A percentile compares a stretch with the other conserved stretches of the same genome.
phyloP scores from a whole-genome alignment of 30 jellyfish, hydroid and myxozoan genomes.

The Phacellophora camtschatica region DNA sequence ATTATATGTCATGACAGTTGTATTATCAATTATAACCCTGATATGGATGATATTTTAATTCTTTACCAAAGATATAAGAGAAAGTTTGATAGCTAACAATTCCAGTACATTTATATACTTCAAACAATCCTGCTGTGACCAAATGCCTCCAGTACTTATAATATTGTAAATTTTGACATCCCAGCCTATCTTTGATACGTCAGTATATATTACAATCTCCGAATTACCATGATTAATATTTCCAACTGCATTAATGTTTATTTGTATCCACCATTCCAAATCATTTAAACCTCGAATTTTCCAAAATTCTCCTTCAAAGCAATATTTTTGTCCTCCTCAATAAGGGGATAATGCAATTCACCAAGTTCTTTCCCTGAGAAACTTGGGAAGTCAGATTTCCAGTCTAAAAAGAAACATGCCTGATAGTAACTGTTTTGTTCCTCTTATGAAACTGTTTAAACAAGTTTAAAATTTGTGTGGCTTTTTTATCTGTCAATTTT shows the following conservation, averaged over 20 bases:
- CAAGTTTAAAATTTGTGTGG: no score
- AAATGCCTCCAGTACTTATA: conserved; percentile 13
- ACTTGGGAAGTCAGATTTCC: conserved; percentile 2
- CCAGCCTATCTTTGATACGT: conserved; percentile 44
- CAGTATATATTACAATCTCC: not conserved
- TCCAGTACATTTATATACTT: conserved; percentile 9
- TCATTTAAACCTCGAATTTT: conserved; percentile 29
- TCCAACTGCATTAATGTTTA: not conserved
- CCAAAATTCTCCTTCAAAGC: conserved; percentile 27
- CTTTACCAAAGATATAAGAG: conserved; percentile 3
- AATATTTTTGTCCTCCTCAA: conserved; percentile 3
- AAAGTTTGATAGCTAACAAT: not conserved
- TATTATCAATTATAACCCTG: conserved; percentile 2
- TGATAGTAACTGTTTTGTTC: not conserved
- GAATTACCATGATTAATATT: not conserved
- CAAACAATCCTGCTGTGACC: conserved; percentile 12
- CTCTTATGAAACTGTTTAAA: no score
- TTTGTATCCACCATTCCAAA: conserved; percentile 32
- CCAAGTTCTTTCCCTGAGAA: conserved; percentile 22
- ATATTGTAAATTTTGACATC: conserved; percentile 17
- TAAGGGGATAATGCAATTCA: conserved; percentile 21
- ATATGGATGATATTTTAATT: not conserved
- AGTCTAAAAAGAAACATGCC: not conserved
- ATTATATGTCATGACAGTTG: conserved; percentile 29
- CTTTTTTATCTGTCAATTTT: no score